Percentiles rank a stretch among this genome's conserved stretches.
These are phyloP conservation scores for Typhlichthys subterraneus DNA, from an alignment of 2,797 vertebrate species.

Conservation along the genomic window DNA sequence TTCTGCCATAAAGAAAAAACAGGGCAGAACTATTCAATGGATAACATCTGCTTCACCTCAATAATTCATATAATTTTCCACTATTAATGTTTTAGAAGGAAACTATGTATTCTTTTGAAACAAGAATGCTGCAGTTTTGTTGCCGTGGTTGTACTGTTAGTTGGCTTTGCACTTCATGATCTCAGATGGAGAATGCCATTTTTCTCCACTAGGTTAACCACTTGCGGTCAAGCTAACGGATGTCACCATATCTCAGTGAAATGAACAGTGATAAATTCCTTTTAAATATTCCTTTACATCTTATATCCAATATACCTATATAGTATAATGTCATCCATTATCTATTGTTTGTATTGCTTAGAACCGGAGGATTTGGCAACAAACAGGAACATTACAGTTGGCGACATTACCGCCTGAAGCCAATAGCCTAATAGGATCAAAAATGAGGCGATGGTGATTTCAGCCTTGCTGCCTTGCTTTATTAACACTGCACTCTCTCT, in stretches of 20 bases:
- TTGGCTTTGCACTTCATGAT: slow-evolving; percentile 12
- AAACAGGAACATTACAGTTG: slow-evolving; percentile 45
- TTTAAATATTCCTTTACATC: no score
- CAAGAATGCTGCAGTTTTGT: slow-evolving; percentile 34
- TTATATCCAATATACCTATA: not conserved
- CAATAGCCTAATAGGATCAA: slow-evolving; percentile 62
- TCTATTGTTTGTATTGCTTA: slow-evolving; percentile 12
- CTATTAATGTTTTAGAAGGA: slow-evolving; percentile 90
- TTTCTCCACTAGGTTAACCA: slow-evolving; percentile 47
- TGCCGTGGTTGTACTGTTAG: slow-evolving; percentile 37
- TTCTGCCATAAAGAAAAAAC: slow-evolving; percentile 78
- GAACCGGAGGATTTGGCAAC: slow-evolving; percentile 36
- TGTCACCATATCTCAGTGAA: no score
- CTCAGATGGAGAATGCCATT: slow-evolving; percentile 33
- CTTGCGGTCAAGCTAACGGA: slow-evolving; percentile 6
- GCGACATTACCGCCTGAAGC: slow-evolving; percentile 58
- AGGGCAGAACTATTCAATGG: slow-evolving; percentile 83
- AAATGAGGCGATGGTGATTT: slow-evolving; percentile 59
- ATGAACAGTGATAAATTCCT: not conserved
- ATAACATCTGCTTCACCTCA: slow-evolving; percentile 83
- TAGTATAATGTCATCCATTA: slow-evolving; percentile 6
- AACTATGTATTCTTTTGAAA: slow-evolving; percentile 77
- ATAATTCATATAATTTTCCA: slow-evolving; percentile 85
- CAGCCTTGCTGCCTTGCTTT: slow-evolving; percentile 56
- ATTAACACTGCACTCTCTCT: slow-evolving; percentile 75